Evolutionary conservation across 1,140 invertebrate species (phyloP), one percentile per base, ranked within the genome.

Genomic region (Drosophila busckii): DNA sequence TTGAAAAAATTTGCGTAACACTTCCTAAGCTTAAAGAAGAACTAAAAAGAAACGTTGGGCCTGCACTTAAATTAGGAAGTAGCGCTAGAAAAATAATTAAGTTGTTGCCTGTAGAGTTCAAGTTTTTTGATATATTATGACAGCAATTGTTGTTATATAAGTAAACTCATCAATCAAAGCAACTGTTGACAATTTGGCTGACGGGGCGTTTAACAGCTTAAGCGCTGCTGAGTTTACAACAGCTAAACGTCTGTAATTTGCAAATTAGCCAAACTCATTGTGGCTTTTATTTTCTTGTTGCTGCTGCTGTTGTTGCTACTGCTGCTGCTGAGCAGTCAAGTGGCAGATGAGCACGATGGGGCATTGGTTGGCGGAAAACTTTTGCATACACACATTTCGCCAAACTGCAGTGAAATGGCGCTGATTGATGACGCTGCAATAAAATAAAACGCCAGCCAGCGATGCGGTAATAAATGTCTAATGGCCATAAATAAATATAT

Each of bases 371-470:
- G 26, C 32, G 25, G 42, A 48, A 59, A 41, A 59, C 10, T 50
- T 50, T 40, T 38, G n/a, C 15, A 12, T 12, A n/a, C n/a, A n/a
- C n/a, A n/a, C n/a, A n/a, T 20, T 32, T 20, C 25, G 48, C 50
- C 50, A 44, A 34, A 26, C 44, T 44, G 34, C 19, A 9, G 26
- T 56, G 9, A 19, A 7, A 17, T 34, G n/a, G n/a, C 13, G 34
- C 29, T 73, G 73, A 78, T 82, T 80, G 73, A 78, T 78, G 73
- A 80, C 68, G 46, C 49, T 48, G 69, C 73, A 80, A 80, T 73
- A 69, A 80, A 78, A 40, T 61, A 55, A 54, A 65, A 61, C 40
- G 49, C 41, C 63, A 82, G 49, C 41, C 63, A 82, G 38, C 64
- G 59, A 78, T 78, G 73, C 73, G 73, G 63, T 78, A 78, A 78